A percentile compares a stretch with the other conserved stretches of the same genome.
Conservation (phyloP, 2,113 vertebrate species). For the Hippopotamus amphibius region DNA sequence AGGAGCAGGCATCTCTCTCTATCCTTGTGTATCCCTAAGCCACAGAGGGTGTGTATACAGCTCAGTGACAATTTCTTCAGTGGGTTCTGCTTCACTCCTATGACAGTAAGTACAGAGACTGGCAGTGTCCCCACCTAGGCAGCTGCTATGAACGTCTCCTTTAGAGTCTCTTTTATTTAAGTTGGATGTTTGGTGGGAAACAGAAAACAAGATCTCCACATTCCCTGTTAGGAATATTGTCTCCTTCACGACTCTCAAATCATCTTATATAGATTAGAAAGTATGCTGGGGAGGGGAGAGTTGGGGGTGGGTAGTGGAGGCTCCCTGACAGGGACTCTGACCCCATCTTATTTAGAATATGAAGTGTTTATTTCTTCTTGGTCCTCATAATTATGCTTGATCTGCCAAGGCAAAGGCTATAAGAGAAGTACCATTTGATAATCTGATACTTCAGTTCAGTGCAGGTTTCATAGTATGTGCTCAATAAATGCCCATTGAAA, state of each 20-base stretch:
- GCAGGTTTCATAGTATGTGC: not conserved
- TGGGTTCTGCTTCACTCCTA: not conserved
- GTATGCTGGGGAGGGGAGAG: not conserved
- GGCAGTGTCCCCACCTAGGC: no score
- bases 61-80: not conserved
- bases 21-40: not conserved
- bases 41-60: not conserved
- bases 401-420: not conserved
- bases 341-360: not conserved
- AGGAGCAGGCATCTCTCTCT: not conserved
- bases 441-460: not conserved
- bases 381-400: not conserved
- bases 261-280: not conserved
- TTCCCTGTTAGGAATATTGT: not conserved
- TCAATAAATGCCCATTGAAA: not conserved
- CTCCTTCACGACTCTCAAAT: not conserved
- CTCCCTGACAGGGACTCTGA: not conserved
- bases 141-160: not conserved
- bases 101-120: not conserved
- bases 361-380: not conserved
- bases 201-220: not conserved
- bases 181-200: not conserved
- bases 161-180: not conserved
- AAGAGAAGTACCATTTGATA: not conserved
- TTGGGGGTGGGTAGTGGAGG: rapidly evolving